Base-by-base conservation (phyloP, 1,140 invertebrate genomes). In the Camponotus vicinus region DNA sequence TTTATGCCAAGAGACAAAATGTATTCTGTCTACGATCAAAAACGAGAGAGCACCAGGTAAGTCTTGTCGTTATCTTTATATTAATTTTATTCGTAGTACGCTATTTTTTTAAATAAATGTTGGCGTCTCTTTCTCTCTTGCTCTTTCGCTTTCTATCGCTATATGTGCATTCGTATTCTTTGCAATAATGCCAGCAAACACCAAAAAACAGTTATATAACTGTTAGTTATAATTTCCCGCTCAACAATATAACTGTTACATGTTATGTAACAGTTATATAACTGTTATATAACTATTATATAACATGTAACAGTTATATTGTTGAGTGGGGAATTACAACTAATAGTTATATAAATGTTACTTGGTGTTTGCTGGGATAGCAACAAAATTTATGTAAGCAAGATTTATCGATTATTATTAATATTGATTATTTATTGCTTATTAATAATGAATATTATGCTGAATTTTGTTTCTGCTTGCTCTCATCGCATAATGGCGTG, bases 1-100 rank as follows among this genome's bases (percentile, higher is more conserved):
- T 71, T 63, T 67, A 9, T 49, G 6, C 21, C 7, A 18, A 83
- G 37, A 9, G 11, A 27, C 49, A 89, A 13, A 86, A 63, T 13
- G n/a, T 34, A 34, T 40, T 15, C 49, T 52, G 15, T n/a, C 7
- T 1, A 9, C 15, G 45, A 13, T 70, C 61, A 32, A 49, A 80
- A 88, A 66, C 57, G 40, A 0, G 88, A 89, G 11, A 82, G 21
- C 15, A 82, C 45, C n/a, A 89, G 85, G 88, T 90, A 8, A 89
- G 57, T 18, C 37, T 15, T 9, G 9, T 42, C 7, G 15, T 42
- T 8, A 27, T 1, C 5, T 21, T 42, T 6, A 21, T 15, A 4
- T 13, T 55, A 34, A 37, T 52, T 73, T 21, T 69, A 27, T 3
- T 79, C 6, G 13, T 37, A 55, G 49, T 18, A 7, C 9, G 18